These are phyloP conservation scores for Salvelinus alpinus DNA, from an alignment of 2,113 vertebrate genomes.

Conservation along the genomic window DNA sequence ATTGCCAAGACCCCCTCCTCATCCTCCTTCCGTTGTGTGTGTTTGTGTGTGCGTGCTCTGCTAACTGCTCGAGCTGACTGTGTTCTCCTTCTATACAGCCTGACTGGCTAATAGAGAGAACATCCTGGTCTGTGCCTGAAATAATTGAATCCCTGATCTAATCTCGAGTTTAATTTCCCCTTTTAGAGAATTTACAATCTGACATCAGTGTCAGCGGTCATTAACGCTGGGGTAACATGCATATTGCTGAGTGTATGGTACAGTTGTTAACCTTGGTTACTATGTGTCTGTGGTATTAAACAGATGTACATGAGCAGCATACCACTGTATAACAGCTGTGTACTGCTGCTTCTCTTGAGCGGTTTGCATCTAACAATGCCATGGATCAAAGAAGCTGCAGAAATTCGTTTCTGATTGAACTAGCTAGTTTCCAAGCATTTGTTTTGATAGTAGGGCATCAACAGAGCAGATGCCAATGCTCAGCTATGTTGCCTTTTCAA, in stretches of 20 bases:
- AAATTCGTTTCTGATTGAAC: not conserved
- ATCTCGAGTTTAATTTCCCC: slow-evolving; percentile 65
- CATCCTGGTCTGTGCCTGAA: slow-evolving; percentile 73
- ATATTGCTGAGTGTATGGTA: not conserved
- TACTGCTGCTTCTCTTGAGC: not conserved
- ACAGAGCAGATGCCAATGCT: too few species aligned
- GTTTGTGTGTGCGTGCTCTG: not conserved
- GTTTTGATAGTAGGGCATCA: not conserved
- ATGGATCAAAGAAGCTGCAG: not conserved
- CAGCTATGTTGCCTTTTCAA: not conserved
- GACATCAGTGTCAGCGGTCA: slow-evolving; percentile 34
- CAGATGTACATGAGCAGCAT: not conserved
- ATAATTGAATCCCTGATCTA: slow-evolving; percentile 72
- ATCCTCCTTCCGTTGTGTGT: not conserved
- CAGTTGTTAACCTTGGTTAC: not conserved
- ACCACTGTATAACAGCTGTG: not conserved
- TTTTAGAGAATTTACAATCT: slow-evolving; percentile 48
- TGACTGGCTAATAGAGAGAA: slow-evolving; percentile 72
- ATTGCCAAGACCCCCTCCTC: slow-evolving; percentile 22
- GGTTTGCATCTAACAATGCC: not conserved
- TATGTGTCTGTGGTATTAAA: not conserved
- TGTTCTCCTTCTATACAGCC: slow-evolving; percentile 33
- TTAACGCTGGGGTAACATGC: slow-evolving; percentile 40
- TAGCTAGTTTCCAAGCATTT: not conserved
- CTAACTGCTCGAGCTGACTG: slow-evolving; percentile 27